These are phyloP conservation scores for Leucophora obtusa DNA, from an alignment of 2,888 invertebrate species.

Conservation along the genomic window DNA sequence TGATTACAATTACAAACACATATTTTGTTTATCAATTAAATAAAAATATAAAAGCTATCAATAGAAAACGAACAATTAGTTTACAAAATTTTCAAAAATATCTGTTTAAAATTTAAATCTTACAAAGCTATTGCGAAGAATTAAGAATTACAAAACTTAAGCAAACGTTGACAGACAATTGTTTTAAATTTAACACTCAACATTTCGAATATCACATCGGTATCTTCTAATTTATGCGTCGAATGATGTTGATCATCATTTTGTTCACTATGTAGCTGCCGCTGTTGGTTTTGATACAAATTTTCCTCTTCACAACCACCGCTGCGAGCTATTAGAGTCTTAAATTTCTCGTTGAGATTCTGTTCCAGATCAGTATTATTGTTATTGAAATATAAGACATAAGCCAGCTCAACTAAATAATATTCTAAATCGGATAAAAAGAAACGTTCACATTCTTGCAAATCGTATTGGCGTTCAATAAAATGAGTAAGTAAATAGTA, in stretches of 20 bases:
- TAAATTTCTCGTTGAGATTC: slow-evolving; percentile 76
- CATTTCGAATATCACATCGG: slow-evolving; percentile 77
- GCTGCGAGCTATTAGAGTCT: slow-evolving; percentile 69
- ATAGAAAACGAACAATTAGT: neutral
- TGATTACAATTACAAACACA: slow-evolving; percentile 51
- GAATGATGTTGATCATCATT: slow-evolving; percentile 45
- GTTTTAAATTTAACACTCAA: slow-evolving; percentile 78
- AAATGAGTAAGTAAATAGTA: slow-evolving; percentile 77
- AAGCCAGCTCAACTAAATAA: slow-evolving; percentile 77
- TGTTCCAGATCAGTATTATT: slow-evolving; percentile 76
- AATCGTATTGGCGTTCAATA: slow-evolving; percentile 74
- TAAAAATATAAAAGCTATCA: neutral
- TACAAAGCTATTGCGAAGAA: slow-evolving; percentile 18
- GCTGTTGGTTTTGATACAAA: slow-evolving; percentile 66
- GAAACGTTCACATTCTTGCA: slow-evolving; percentile 76
- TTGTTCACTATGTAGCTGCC: slow-evolving; percentile 26
- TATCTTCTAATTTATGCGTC: slow-evolving; percentile 73
- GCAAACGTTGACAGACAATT: slow-evolving; percentile 77
- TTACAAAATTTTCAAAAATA: neutral
- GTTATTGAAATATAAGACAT: slow-evolving; percentile 78
- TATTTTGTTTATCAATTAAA: slow-evolving; percentile 4
- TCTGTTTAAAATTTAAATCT: neutral
- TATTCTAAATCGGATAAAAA: slow-evolving; percentile 78
- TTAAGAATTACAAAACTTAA: slow-evolving; percentile 75
- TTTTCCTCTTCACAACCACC: slow-evolving; percentile 33